phyloP scores from a whole-genome alignment of 2,888 invertebrate genomes.

The Iselma pallidipennis region DNA sequence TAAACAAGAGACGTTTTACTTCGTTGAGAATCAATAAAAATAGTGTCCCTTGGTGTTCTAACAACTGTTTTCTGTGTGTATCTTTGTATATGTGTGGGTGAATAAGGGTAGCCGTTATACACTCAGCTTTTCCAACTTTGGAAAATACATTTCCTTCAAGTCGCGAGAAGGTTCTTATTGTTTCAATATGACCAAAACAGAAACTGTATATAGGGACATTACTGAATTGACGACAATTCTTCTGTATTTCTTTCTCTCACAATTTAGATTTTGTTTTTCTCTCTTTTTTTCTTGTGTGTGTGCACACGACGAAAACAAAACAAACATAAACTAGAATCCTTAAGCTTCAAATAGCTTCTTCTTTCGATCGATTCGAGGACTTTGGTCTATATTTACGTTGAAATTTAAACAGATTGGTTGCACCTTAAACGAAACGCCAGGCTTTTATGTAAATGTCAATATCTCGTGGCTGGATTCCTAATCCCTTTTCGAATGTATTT shows the following conservation, averaged over 20 bases:
- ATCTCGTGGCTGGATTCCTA: neutral
- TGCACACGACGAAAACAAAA: neutral
- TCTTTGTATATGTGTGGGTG: neutral
- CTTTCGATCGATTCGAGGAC: neutral
- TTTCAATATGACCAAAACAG: constrained; percentile 1
- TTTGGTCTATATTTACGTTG: neutral
- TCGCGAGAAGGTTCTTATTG: neutral
- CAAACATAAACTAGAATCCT: neutral
- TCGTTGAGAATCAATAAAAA: constrained; percentile 25
- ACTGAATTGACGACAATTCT: neutral
- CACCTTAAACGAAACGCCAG: neutral
- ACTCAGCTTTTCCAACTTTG: constrained; percentile 14
- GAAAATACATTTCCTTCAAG: constrained; percentile 24
- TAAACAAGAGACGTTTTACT: constrained; percentile 28
- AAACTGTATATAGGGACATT: neutral
- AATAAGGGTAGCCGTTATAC: constrained; percentile 9
- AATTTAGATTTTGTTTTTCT: neutral
- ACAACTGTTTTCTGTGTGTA: constrained; percentile 13
- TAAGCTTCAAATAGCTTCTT: neutral
- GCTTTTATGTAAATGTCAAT: constrained; percentile 1
- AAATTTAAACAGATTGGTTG: constrained; percentile 2
- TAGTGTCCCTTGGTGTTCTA: constrained; percentile 27
- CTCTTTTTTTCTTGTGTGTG: neutral
- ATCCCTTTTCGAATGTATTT: neutral
- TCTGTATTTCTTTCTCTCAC: neutral